phyloP scores from a whole-genome alignment of 2,113 vertebrate genomes.

The Melanostigma gelatinosum region DNA sequence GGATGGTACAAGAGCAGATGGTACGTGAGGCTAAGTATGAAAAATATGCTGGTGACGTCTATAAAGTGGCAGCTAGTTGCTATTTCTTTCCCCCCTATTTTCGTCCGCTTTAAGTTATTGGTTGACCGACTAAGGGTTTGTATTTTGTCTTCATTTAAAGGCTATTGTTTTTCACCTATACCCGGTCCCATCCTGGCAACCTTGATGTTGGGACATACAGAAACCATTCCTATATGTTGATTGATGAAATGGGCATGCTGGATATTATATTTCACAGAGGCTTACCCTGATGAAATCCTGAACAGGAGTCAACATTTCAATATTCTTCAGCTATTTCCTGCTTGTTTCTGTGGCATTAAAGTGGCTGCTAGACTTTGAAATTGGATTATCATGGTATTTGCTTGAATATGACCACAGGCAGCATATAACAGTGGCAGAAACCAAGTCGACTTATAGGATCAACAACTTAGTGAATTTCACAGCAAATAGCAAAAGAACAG shows the following conservation, averaged over 20 bases:
- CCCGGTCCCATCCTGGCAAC: not conserved
- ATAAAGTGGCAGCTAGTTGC: not conserved
- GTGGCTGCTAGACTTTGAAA: slow-evolving; percentile 30
- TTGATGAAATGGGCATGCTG: not conserved
- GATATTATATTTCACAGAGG: not conserved
- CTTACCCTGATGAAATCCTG: not conserved
- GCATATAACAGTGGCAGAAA: slow-evolving; percentile 28
- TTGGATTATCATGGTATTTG: slow-evolving; percentile 52
- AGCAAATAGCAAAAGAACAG: slow-evolving; percentile 29
- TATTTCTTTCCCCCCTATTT: not conserved
- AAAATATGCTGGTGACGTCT: not conserved
- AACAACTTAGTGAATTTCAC: slow-evolving; percentile 43
- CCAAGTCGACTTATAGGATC: slow-evolving; percentile 53
- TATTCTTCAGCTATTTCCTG: slow-evolving; percentile 16
- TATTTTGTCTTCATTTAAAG: too few species aligned
- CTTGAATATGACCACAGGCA: slow-evolving; percentile 31
- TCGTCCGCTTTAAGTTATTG: too few species aligned
- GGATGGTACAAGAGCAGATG: not conserved
- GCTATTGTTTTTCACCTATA: not conserved
- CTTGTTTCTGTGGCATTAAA: slow-evolving; percentile 39
- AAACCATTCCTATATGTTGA: not conserved
- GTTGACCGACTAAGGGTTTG: not conserved
- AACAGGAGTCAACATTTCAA: slow-evolving; percentile 2
- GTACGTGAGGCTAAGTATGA: not conserved
- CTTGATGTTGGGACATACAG: not conserved